Evolutionary conservation across 2,113 vertebrate species (phyloP).

Genomic region (Pelecanus crispus): DNA sequence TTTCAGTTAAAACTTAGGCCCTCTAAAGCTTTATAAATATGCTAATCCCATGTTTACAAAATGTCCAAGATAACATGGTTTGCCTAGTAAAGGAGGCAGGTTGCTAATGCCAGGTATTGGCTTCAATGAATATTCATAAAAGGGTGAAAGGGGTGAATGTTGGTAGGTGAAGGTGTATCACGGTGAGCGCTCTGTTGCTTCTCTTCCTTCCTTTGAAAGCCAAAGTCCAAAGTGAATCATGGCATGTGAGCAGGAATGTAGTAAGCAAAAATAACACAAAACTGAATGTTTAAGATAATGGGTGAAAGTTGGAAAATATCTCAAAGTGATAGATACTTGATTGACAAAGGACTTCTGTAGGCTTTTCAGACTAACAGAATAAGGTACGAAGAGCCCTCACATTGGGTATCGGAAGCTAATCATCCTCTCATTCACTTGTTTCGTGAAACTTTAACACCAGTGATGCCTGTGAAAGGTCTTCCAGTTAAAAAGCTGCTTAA

Average conservation of each 20-base stretch:
- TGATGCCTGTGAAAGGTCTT: not conserved
- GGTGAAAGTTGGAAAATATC: not conserved
- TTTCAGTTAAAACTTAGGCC: not conserved
- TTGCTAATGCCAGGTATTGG: not conserved
- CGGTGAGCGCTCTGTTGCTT: fast-evolving
- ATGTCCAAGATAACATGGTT: not conserved
- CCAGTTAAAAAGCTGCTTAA: not conserved
- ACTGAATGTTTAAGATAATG: not conserved
- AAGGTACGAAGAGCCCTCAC: not conserved
- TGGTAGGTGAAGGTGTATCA: not conserved
- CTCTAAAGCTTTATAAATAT: not conserved
- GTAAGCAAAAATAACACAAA: not conserved
- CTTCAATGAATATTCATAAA: not conserved
- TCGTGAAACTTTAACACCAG: not conserved
- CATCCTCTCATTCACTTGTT: not conserved
- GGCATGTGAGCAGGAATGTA: not conserved
- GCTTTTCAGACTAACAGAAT: not conserved
- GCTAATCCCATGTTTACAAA: not conserved
- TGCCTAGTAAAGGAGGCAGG: not conserved
- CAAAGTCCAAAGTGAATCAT: not conserved
- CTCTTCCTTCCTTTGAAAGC: not conserved
- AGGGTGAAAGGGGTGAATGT: not conserved
- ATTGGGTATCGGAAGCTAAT: not conserved
- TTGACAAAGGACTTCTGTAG: not conserved
- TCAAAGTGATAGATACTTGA: not conserved